Percentiles rank a stretch among this genome's conserved stretches.
Evolutionary conservation across 1,140 invertebrate species (phyloP).

Genomic region (Lepidurus couesii): DNA sequence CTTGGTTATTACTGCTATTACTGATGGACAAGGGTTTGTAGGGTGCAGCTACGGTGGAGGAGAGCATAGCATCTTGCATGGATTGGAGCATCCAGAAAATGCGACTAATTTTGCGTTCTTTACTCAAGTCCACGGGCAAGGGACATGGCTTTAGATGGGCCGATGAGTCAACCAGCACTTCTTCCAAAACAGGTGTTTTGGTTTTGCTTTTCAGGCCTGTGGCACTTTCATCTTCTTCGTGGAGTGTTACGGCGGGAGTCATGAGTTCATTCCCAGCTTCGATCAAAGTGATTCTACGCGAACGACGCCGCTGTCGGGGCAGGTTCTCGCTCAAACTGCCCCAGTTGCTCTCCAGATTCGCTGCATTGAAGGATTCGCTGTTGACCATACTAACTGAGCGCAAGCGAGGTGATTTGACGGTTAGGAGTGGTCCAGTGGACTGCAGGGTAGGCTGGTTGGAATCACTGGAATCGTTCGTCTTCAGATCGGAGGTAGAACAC

Average conservation of each 20-base stretch:
- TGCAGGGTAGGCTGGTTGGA: background rate
- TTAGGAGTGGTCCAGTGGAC: background rate
- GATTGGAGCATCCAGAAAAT: constrained; percentile 32
- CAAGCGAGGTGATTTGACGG: background rate
- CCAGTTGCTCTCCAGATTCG: background rate
- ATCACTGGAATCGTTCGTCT: background rate
- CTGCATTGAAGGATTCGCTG: background rate
- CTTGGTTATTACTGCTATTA: background rate
- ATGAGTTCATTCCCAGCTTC: background rate
- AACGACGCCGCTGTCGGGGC: background rate
- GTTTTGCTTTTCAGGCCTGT: background rate
- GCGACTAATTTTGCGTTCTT: constrained; percentile 31
- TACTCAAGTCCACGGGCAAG: background rate
- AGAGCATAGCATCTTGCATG: constrained; percentile 31
- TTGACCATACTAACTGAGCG: background rate
- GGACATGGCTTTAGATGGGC: background rate
- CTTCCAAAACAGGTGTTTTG: background rate
- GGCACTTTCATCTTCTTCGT: background rate
- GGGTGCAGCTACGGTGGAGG: background rate
- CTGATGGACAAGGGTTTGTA: background rate
- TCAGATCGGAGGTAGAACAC: background rate
- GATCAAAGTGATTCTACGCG: constrained; percentile 5
- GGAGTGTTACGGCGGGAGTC: background rate
- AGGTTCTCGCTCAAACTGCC: background rate
- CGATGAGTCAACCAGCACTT: constrained; percentile 6